Conservation (phyloP, 1,140 invertebrate genomes). For the Drosophila burlai region DNA sequence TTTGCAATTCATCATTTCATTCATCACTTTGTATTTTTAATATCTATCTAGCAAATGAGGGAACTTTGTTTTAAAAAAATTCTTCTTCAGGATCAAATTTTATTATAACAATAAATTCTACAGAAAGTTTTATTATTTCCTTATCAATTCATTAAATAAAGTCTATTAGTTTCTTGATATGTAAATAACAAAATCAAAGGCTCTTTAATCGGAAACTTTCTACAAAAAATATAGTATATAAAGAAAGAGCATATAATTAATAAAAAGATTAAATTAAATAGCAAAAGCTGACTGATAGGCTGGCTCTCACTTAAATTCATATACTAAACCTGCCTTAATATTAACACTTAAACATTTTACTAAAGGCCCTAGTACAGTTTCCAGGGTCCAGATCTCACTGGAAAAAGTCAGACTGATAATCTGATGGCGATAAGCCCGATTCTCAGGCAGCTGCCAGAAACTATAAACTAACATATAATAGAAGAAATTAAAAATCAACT, state of each 20-base stretch:
- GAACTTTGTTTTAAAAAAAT: no score
- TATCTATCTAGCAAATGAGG: neutral
- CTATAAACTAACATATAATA: constrained; percentile 15
- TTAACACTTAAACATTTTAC: neutral
- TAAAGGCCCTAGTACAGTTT: neutral
- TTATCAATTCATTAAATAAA: neutral
- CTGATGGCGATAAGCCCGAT: constrained; percentile 18
- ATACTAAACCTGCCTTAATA: constrained; percentile 32
- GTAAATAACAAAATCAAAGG: neutral
- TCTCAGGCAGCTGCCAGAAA: constrained; percentile 15
- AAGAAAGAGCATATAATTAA: neutral
- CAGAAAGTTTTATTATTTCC: no score
- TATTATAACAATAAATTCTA: no score
- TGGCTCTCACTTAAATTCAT: neutral
- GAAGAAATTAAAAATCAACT: constrained; percentile 7
- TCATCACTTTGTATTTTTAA: neutral
- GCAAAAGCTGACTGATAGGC: neutral
- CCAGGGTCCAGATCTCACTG: constrained; percentile 20
- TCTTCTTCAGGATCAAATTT: no score
- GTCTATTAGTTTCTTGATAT: neutral
- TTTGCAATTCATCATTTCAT: neutral
- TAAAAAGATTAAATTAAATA: constrained; percentile 9
- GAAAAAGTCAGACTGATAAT: constrained; percentile 21
- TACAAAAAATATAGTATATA: no score
- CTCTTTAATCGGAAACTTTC: neutral